Percentiles rank a stretch among this genome's conserved stretches.
Conservation (phyloP, 2,113 vertebrate genomes). For the Cettia cetti region DNA sequence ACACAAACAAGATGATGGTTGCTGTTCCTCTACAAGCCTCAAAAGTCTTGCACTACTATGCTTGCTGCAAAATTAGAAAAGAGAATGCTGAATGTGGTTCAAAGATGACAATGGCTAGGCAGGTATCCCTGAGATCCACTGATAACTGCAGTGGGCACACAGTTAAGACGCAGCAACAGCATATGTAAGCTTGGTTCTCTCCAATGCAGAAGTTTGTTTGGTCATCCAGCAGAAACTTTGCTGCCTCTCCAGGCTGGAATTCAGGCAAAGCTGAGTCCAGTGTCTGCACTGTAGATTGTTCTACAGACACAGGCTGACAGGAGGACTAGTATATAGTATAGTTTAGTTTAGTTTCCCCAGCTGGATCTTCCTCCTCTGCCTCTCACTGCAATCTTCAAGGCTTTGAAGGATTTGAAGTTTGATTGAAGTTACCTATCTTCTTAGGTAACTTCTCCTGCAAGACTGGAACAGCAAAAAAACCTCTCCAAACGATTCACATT, state of each 20-base stretch:
- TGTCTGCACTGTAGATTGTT: neutral
- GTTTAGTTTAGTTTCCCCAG: neutral
- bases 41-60: neutral
- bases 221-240: neutral
- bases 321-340: neutral
- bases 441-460: neutral
- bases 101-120: neutral
- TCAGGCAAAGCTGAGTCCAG: neutral
- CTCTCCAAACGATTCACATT: neutral
- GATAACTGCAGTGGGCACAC: neutral
- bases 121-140: neutral
- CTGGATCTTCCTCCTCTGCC: neutral
- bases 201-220: accelerated
- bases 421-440: neutral
- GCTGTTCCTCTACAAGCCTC: neutral
- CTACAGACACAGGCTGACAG: neutral
- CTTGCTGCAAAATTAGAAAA: neutral
- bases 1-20: neutral
- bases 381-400: neutral
- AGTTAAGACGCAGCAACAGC: neutral
- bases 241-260: neutral
- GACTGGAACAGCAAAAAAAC: neutral
- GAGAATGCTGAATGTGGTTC: neutral
- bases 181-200: neutral
- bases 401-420: neutral